These are phyloP conservation scores for Eubasilissa regina DNA, from an alignment of 1,140 invertebrate genomes.

Conservation along the genomic window DNA sequence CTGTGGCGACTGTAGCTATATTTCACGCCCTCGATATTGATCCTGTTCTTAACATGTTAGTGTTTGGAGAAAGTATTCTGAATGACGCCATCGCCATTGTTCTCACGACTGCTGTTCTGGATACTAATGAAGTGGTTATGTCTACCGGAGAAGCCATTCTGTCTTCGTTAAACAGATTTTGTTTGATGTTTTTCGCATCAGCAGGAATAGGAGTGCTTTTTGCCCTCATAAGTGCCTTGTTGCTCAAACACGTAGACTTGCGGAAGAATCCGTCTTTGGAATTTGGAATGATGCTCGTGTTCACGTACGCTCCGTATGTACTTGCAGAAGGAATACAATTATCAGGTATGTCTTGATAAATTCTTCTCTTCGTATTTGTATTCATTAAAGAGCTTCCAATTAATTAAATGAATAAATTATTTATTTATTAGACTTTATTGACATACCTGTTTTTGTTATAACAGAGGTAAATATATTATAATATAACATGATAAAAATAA, in stretches of 20 bases:
- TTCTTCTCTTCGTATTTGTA: no score
- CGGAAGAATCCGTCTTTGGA: conserved; percentile 98
- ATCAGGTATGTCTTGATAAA: conserved; percentile 79
- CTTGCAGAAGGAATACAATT: conserved; percentile 97
- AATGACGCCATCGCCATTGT: conserved; percentile 99
- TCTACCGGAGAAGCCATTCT: conserved; percentile 87
- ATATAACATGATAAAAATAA: no score
- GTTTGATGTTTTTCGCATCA: conserved; percentile 98
- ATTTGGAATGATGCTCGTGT: conserved; percentile 98
- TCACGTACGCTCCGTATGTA: conserved; percentile 98
- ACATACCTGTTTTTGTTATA: no score
- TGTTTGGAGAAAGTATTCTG: conserved; percentile 97
- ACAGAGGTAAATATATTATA: no score
- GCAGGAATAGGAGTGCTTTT: conserved; percentile 97
- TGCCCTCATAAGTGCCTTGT: conserved; percentile 93
- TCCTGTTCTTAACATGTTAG: conserved; percentile 97
- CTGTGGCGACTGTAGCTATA: conserved; percentile 97
- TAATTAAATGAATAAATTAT: no score
- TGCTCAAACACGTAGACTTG: conserved; percentile 97
- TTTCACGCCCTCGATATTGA: conserved; percentile 97
- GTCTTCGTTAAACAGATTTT: conserved; percentile 93
- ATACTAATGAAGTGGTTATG: conserved; percentile 82
- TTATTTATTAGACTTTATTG: no score
- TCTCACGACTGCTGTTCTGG: conserved; percentile 90
- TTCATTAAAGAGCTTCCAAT: no score